Base-by-base conservation (phyloP, 2,113 vertebrate species). In the Thamnaconus septentrionalis region DNA sequence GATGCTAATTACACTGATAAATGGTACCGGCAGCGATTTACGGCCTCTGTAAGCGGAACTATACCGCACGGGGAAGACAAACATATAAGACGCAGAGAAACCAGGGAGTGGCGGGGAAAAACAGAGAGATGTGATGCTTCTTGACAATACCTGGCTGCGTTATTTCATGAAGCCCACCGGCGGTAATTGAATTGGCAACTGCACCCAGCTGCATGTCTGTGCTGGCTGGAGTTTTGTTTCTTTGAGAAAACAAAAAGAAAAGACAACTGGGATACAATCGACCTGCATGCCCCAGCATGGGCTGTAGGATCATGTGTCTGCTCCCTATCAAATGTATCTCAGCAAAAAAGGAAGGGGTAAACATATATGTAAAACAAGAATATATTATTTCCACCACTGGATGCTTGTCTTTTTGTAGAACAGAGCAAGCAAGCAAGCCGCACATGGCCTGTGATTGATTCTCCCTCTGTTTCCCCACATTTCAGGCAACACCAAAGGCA, bases 1-100 rank as follows among this genome's bases (percentile, higher is more conserved):
- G 78, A 85, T 71, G 83, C 85, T 91, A 92, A 93, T 93, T 92
- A 92, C 86, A 83, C 61, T 91, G 91, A 92, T 87, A 72, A 91
- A 92, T 91, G 83, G 55, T 61, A 41, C 72, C 78, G 85, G 78
- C 81, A 79, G 57, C 75, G 76, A 90, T 92, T 90, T 91, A 90
- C 76, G 57, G 78, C 80, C 62, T 64, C 8, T 3, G 67, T 88
- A 83, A 91, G 85, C 85, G 73, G n/a, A 82, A 79, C 74, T 45
- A 76, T 77, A 55, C 56, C 63, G 58, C 64, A 75, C 71, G 73
- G 84, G 86, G 81, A 85, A 80, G 85, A 84, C 88, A 83, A 80
- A 85, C 61, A 53, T 41, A 61, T 57, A 56, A 73, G 52, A 43
- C 47, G 52, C 43, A 64, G 73, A 10, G 8, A 66, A 44, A 46